These are phyloP conservation scores for Hemibagrus wyckioides DNA, from an alignment of 2,113 vertebrate species.

Conservation along the genomic window DNA sequence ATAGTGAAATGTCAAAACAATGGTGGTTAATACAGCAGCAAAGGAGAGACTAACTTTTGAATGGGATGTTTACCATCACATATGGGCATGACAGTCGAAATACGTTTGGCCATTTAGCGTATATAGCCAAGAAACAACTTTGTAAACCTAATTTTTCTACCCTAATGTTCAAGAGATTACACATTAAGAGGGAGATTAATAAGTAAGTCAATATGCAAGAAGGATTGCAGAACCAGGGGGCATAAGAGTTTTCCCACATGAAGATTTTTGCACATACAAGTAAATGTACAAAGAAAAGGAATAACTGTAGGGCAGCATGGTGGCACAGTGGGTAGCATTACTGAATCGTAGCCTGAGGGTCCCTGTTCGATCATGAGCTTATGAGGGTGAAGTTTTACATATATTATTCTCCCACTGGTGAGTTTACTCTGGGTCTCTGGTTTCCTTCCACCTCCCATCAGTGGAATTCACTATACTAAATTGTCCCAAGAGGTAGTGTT, in stretches of 20 bases:
- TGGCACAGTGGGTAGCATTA: not conserved
- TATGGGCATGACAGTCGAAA: not conserved
- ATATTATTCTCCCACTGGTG: not conserved
- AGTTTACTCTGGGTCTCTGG: no score
- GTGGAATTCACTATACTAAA: not conserved
- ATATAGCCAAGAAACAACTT: not conserved
- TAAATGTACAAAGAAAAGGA: not conserved
- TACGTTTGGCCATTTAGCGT: no score
- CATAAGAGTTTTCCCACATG: no score
- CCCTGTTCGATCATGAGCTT: no score
- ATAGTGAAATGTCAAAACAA: not conserved
- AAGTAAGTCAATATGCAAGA: not conserved
- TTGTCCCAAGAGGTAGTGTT: not conserved
- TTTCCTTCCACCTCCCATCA: no score
- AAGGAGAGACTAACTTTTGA: not conserved
- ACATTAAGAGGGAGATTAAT: not conserved
- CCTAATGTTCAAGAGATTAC: not conserved
- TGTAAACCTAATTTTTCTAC: not conserved
- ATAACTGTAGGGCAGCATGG: not conserved
- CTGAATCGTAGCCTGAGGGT: not conserved
- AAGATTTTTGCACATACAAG: not conserved
- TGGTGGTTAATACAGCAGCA: not conserved
- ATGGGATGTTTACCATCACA: no score
- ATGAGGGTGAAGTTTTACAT: not conserved
- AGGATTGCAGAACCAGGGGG: not conserved